Conservation (phyloP, 2,113 vertebrate species). For the Setophaga coronata region DNA sequence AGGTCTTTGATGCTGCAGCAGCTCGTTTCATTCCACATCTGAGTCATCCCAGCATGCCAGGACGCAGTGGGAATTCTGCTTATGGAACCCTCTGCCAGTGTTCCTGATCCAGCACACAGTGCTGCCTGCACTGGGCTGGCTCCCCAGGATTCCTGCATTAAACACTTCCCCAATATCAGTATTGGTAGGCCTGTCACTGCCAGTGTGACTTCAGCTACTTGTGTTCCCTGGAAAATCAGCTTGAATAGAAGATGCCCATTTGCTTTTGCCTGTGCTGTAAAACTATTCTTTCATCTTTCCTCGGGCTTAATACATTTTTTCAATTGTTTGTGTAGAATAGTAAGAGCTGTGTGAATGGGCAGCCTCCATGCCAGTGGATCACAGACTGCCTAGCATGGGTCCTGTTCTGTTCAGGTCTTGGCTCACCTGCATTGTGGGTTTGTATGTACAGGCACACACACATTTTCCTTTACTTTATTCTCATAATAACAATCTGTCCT, state of each 20-base stretch:
- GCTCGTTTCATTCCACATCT: background rate
- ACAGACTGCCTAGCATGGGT: background rate
- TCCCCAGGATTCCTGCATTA: background rate
- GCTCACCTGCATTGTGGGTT: background rate
- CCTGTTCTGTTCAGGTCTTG: background rate
- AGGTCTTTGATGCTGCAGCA: background rate
- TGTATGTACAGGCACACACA: background rate
- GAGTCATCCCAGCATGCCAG: background rate
- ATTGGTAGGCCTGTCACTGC: background rate
- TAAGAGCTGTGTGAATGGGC: background rate
- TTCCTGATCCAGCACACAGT: fast-evolving
- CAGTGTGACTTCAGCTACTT: background rate
- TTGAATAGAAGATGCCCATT: background rate
- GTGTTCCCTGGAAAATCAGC: background rate
- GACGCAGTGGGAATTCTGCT: background rate
- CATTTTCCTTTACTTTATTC: background rate
- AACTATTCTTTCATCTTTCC: background rate
- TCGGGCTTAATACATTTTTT: background rate
- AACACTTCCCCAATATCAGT: background rate
- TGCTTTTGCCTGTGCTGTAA: background rate
- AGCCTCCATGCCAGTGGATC: background rate
- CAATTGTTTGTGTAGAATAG: background rate
- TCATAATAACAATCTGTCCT: background rate
- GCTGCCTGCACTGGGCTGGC: background rate
- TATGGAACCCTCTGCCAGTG: background rate